Base-by-base conservation (phyloP, 2,888 invertebrate species). In the Flabesymbios commensalis region DNA sequence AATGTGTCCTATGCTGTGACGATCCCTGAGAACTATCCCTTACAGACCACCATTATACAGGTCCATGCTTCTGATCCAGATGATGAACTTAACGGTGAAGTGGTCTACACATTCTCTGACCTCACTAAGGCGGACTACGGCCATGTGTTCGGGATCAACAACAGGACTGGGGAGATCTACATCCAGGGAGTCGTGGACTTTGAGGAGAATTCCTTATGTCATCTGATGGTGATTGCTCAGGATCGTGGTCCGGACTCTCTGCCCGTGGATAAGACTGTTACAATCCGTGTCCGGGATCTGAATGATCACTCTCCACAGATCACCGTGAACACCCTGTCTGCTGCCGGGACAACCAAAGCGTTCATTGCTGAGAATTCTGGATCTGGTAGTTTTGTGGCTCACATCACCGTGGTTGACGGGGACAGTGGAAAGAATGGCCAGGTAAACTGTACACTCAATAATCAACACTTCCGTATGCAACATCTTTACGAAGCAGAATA, bases 31-130 rank as follows among this genome's bases (percentile, higher is more conserved):
- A 69, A 67, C 47, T 32, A 56, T 7, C 54, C 64, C 3, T 14
- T 45, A 3, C 29, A 45, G 31, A 65, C 57, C 4, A 63, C 52
- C 7, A 48, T 70, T 1, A 26, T 61, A 26, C 56, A 59, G 28
- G 64, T 72, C 1, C 52, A 66, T 22, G 72, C 72, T 3, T 53
- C 56, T 2, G 72, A 72, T 48, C 56, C 48, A 5, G 72, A 72
- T 39, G 59, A 51, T 10, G 72, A 66, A 14, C 14, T 59, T 2
- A 69, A 72, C 39, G 72, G 69, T 1, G 22, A 61, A 41, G 64
- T 72, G 10, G 39, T 33, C 22, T 72, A 72, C 58, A 19, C 57
- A 26, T 53, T 72, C 47, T 52, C 62, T 2, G 19, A 32, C 3
- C 42, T 53, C 7, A 64, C 65, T 2, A 28, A 49, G 26, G 28